Base-by-base conservation (phyloP, 2,797 vertebrate genomes). In the Propithecus deckenii region DNA sequence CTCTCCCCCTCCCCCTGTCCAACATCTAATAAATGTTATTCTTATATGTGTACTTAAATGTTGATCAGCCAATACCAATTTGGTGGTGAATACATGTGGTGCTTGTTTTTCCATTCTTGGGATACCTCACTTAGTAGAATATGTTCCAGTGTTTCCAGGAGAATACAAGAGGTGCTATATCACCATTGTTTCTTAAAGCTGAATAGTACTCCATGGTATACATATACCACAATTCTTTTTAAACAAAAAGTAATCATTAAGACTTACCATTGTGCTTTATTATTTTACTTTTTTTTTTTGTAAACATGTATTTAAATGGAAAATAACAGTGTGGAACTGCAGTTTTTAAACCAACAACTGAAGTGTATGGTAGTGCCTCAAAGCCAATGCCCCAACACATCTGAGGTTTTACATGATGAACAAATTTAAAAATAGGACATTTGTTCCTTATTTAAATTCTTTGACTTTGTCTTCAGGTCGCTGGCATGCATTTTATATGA, bases 401-500 rank as follows among this genome's bases (percentile, higher is more conserved):
- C 55, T 59, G 55, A 79, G 25, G 9, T 76, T 91, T 88, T 55
- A 28, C 65, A 1, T 65, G 63, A 57, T n/a, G 63, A 76, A 38
- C 43, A 85, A 5, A 48, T 67, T 69, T 96, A 30, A 84, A 84
- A 91, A 57, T 35, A 72, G 28, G 22, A 43, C 30, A 28, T 75
- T 59, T 69, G 11, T 57, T 71, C 43, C 67, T 69, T 50, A 75
- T 76, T 86, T 67, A 86, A 57, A 93, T 35, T 92, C 3, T 96
- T 95, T 90, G 67, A n/a, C 46, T 97, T 95, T 94, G 71, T 93
- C 94, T 97, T 96, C 46, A 99, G 99, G 99, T 99, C 99, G 43
- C 98, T 99, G 96, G 99, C 99, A 17, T 99, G 99, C 95, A 98
- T 99, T 97, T 98, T 99, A 48, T 99, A 99, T 23, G 99, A 99